A percentile compares a stretch with the other conserved stretches of the same genome.
phyloP scores from a whole-genome alignment of 2,113 vertebrate genomes.

The Pangasianodon gigas region DNA sequence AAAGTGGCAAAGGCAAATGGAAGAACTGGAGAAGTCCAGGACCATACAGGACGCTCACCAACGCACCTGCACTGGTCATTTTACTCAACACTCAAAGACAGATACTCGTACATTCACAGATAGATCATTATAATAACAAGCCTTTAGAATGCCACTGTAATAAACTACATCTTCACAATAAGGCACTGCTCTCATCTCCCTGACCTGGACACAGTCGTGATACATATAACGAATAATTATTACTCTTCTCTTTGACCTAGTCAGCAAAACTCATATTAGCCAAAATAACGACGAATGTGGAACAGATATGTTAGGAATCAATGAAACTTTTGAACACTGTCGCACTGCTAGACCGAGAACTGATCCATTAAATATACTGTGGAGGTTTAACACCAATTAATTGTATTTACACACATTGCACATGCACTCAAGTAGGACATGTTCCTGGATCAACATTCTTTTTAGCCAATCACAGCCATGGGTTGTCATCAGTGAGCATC shows the following conservation, averaged over 20 bases:
- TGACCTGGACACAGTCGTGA: conserved; percentile 26
- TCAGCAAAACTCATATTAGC: conserved; percentile 23
- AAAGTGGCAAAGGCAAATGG: conserved; percentile 17
- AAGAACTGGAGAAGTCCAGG: conserved; percentile 25
- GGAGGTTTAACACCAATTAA: conserved; percentile 45
- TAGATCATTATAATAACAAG: conserved; percentile 3
- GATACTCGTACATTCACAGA: conserved; percentile 12
- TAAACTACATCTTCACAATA: conserved; percentile 42
- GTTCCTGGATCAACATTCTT: neutral
- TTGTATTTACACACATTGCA: conserved; percentile 30
- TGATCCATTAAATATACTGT: conserved; percentile 29
- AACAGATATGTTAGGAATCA: neutral
- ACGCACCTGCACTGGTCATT: conserved; percentile 6
- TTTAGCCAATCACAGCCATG: neutral
- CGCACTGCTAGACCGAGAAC: conserved; percentile 18
- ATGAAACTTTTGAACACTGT: conserved; percentile 25
- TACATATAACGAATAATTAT: conserved; percentile 8
- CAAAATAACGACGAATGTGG: conserved; percentile 9
- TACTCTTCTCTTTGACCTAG: conserved; percentile 17
- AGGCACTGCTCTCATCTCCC: conserved; percentile 52
- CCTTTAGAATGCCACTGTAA: conserved; percentile 38
- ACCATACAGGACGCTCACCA: conserved; percentile 29
- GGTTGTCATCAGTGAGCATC: neutral
- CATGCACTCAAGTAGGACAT: neutral
- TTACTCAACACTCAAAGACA: conserved; percentile 7